These are phyloP conservation scores for Rhodophaea formosa DNA, from an alignment of 2,888 invertebrate genomes.

Conservation along the genomic window DNA sequence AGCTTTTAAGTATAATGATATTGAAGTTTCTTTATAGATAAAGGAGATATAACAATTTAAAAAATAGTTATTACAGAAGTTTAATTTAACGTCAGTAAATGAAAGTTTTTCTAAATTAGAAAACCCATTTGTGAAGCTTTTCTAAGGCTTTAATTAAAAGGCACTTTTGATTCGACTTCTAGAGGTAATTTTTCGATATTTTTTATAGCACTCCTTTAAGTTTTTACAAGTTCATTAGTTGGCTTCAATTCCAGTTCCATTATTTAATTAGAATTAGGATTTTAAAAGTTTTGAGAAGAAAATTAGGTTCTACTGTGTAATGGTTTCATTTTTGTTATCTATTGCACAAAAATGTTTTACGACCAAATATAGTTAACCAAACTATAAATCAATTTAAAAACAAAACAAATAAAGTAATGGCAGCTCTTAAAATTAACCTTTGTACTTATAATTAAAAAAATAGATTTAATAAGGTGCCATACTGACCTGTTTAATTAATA, in stretches of 20 bases:
- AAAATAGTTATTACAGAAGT: not conserved
- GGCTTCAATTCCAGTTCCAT: not conserved
- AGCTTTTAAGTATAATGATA: not conserved
- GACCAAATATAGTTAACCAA: too few relatives aligned
- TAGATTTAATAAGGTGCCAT: not conserved
- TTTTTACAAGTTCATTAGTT: constrained; percentile 7
- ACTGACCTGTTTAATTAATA: constrained; percentile 53
- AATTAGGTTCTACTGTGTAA: too few relatives aligned
- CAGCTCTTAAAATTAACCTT: too few relatives aligned
- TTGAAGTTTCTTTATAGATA: not conserved
- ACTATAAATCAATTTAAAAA: too few relatives aligned
- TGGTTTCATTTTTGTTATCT: too few relatives aligned
- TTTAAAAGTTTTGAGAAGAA: too few relatives aligned
- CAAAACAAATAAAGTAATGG: too few relatives aligned
- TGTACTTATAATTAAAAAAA: too few relatives aligned
- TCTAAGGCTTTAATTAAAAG: not conserved
- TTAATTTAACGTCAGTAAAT: not conserved
- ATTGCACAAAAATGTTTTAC: too few relatives aligned
- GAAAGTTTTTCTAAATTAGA: not conserved
- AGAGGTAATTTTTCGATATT: not conserved
- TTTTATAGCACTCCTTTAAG: not conserved
- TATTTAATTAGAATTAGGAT: not conserved
- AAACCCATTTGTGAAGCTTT: constrained; percentile 6
- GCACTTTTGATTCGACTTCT: not conserved
- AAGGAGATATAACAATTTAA: not conserved